phyloP scores from a whole-genome alignment of 2,113 vertebrate species.

The Montifringilla adamsi region DNA sequence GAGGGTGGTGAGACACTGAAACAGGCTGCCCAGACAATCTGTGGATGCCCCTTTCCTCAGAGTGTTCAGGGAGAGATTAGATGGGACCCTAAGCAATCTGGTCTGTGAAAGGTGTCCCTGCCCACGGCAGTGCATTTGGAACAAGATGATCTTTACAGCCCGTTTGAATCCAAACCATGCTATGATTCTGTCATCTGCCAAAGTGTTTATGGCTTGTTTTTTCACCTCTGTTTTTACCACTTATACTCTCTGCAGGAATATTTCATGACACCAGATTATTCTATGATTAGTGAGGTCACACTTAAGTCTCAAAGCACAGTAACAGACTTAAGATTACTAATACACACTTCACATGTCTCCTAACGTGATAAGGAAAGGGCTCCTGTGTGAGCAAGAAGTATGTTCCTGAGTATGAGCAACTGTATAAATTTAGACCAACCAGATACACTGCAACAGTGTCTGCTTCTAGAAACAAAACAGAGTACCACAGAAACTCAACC shows the following conservation, averaged over 20 bases:
- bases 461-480: neutral
- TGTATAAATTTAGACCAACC: neutral
- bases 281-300: neutral
- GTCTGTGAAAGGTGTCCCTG: neutral
- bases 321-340: neutral
- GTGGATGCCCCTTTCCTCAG: too few species aligned
- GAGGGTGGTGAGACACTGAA: neutral
- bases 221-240: neutral
- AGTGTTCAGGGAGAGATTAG: neutral
- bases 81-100: neutral
- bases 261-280: neutral
- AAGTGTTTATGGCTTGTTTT: neutral
- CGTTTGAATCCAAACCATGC: rapidly evolving
- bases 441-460: neutral
- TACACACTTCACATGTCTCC: neutral
- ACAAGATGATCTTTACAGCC: neutral
- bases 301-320: neutral
- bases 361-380: neutral
- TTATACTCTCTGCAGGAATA: neutral
- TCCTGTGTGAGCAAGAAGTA: neutral
- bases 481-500: neutral
- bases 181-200: neutral
- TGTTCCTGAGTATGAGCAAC: neutral
- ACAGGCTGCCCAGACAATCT: neutral
- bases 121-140: neutral